Evolutionary conservation across 1,140 invertebrate species (phyloP).

Genomic region (Augochlora pura): DNA sequence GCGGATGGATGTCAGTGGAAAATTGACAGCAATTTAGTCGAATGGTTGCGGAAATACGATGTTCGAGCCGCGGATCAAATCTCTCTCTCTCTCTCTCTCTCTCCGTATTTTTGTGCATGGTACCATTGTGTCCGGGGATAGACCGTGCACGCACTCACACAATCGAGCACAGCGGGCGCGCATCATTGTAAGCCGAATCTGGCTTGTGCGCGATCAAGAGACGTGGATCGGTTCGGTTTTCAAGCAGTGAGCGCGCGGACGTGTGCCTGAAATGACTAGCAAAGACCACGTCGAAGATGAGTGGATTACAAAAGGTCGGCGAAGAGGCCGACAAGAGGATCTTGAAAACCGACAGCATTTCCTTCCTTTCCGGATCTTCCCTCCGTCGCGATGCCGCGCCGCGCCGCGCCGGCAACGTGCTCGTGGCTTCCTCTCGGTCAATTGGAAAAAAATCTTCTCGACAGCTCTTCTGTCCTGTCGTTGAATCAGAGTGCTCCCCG

Average conservation of each 20-base stretch:
- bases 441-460: constrained; percentile 11
- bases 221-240: not conserved
- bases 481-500: not conserved
- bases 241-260: not conserved
- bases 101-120: too few species aligned
- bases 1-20: not conserved
- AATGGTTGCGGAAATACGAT: not conserved
- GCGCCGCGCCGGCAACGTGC: not conserved
- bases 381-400: not conserved
- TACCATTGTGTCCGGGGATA: not conserved
- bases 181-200: not conserved
- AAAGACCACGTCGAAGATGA: constrained; percentile 26
- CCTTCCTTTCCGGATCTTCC: constrained; percentile 9
- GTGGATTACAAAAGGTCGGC: constrained; percentile 32
- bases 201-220: not conserved
- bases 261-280: constrained; percentile 31
- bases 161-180: not conserved
- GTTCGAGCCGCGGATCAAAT: not conserved
- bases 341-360: constrained; percentile 30
- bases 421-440: not conserved
- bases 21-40: not conserved
- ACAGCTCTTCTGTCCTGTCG: too few species aligned
- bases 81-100: too few species aligned
- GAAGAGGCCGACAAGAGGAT: constrained; percentile 33
- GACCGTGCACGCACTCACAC: not conserved